Base-by-base conservation (phyloP, 2,113 vertebrate species). In the Sphaerodactylus townsendi region DNA sequence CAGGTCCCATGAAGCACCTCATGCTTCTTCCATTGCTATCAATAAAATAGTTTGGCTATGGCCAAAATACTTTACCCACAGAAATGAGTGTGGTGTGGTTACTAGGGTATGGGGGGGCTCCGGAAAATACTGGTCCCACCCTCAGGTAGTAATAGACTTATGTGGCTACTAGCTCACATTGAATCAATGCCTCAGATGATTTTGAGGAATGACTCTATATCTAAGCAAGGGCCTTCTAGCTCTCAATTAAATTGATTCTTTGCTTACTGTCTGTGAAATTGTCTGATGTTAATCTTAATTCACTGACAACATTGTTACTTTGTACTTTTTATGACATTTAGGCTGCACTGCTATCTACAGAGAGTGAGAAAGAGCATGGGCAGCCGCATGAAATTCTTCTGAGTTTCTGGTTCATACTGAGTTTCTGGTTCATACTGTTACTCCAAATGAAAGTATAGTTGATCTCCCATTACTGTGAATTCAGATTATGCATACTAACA, bases 401-500 rank as follows among this genome's bases (percentile, higher is more conserved):
- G 17, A 70, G 44, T 89, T 87, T 56, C 48, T 71, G 1, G 4
- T n/a, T n/a, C n/a, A n/a, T n/a, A n/a, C 59, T 66, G 17, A 70
- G 44, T 89, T 87, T 56, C 48, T 71, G 1, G 21, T 64, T 4
- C 73, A 25, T 7, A 74, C 86, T 86, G 41, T 80, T 90, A 35
- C 39, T 71, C 1, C 10, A 48, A 71, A 77, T 44, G 82, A 88
- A 86, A 65, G n/a, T 70, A 74, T 33, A 72, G 74, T 14, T 86
- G 79, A 75, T 80, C 1, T 64, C 3, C 11, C 1, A 35, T 30
- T 87, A 53, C 10, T 85, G 59, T 78, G 69, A 74, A 84, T 92
- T 80, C 86, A 59, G 10, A 87, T 85, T 79, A 74, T 87, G 9
- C 83, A 85, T 17, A 68, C 41, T 68, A 82, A 85, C 28, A 53